These are phyloP conservation scores for Phalacrocorax brasilianus DNA, from an alignment of 2,113 vertebrate species.

Conservation along the genomic window DNA sequence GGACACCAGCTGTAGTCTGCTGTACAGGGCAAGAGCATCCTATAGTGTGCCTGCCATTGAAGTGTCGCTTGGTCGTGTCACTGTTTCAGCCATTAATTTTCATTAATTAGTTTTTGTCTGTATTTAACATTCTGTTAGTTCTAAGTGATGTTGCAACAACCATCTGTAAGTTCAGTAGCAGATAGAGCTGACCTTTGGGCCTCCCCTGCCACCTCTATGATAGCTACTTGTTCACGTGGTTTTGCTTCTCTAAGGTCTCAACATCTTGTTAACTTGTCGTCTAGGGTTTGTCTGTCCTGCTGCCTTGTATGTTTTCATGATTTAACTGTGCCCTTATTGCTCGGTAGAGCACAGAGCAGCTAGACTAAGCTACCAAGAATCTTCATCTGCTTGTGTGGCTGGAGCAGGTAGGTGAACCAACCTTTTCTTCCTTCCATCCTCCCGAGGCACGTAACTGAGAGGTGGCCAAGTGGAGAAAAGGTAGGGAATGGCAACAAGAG, in stretches of 20 bases:
- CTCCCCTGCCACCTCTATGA: rapidly evolving
- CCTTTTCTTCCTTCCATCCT: background rate
- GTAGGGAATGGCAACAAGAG: background rate
- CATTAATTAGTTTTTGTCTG: background rate
- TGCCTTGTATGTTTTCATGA: background rate
- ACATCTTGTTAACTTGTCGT: background rate
- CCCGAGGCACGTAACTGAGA: rapidly evolving
- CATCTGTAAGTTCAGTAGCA: background rate
- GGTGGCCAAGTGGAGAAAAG: background rate
- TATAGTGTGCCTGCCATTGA: background rate
- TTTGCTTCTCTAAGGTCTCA: background rate
- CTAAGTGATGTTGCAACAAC: background rate
- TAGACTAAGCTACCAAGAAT: background rate
- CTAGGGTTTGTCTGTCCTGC: background rate
- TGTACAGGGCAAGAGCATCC: background rate
- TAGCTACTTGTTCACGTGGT: background rate
- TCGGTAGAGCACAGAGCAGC: background rate
- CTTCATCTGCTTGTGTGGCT: background rate
- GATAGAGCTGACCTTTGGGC: background rate
- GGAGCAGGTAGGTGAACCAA: background rate
- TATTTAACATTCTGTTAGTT: background rate
- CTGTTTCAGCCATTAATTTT: background rate
- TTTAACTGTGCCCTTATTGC: background rate
- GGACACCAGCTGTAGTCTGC: background rate
- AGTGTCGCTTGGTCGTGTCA: background rate